Base-by-base conservation (phyloP, 2,797 vertebrate species). In the Margarornis squamiger region DNA sequence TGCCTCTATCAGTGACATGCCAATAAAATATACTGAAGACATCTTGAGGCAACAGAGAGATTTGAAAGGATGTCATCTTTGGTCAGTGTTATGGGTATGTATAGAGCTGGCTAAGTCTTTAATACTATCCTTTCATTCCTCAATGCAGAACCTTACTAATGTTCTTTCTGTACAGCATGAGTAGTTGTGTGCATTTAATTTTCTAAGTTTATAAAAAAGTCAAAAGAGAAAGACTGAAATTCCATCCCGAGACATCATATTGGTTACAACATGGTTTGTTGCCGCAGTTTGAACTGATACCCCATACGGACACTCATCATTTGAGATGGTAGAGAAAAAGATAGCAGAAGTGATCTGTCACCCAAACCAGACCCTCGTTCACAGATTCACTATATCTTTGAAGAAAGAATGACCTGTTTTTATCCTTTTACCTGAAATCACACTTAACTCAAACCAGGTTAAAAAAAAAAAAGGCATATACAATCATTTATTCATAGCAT, bases 261-360 rank as follows among this genome's bases (percentile, higher is more conserved):
- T 97, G 94, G 94, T 97, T 96, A 95, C 96, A 92, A 45, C 62
- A 32, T 72, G 76, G 73, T 88, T 94, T 5, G 0, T 80, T 0
- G 2, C 70, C 1, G 0, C 77, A 0, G 66, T 93, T 89, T 94
- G 94, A 97, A 91, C 90, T 0, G 26, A 93, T 85, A 88, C 80
- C 32, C 38, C 63, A n/a, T 83, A 82, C 16, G 0, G 48, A 76
- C 57, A 62, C n/a, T 39, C 74, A 87, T 73, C 88, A 95, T 85
- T 88, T 95, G 95, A 97, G 95, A 95, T 84, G 95, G 83, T 22
- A 94, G 62, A 59, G 96, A 90, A 95, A 93, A 95, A 79, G 96
- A 97, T 96, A 97, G 67, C 63, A 59, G 80, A 63, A 79, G 38
- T 82, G 67, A 94, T 80, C 83, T 94, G 92, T 90, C 92, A 97